These are phyloP conservation scores for Gobio occitaniae DNA, from an alignment of 2,797 vertebrate genomes.

Conservation along the genomic window DNA sequence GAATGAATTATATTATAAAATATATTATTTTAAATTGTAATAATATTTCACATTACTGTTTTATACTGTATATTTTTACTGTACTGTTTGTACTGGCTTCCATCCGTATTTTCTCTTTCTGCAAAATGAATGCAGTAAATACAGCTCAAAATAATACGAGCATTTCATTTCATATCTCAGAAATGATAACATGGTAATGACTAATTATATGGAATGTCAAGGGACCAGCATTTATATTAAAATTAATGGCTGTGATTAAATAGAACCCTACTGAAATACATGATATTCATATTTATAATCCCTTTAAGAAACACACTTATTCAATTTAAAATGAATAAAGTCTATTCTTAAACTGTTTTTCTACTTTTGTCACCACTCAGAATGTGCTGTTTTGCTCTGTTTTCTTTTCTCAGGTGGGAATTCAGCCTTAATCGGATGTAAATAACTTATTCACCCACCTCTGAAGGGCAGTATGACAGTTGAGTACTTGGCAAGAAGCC, in stretches of 20 bases:
- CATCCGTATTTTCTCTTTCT: background rate
- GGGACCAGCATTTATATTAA: slow-evolving; percentile 12
- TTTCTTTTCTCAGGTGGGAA: slow-evolving; percentile 21
- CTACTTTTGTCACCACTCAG: background rate
- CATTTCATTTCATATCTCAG: slow-evolving; percentile 3
- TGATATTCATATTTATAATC: slow-evolving; percentile 1
- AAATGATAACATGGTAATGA: slow-evolving; percentile 16
- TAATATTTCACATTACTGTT: background rate
- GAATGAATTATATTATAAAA: background rate
- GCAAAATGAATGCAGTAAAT: background rate
- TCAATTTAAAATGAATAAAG: background rate
- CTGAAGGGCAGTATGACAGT: background rate
- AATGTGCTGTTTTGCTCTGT: background rate
- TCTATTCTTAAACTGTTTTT: background rate
- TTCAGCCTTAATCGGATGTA: background rate
- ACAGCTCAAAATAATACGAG: background rate
- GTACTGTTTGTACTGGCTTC: background rate
- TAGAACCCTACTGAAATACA: background rate
- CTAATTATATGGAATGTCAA: slow-evolving; percentile 27
- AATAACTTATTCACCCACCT: background rate
- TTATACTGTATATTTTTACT: background rate
- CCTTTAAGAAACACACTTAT: background rate
- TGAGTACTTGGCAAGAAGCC: background rate
- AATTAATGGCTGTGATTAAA: background rate
- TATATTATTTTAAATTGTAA: background rate